These are phyloP conservation scores for Tuberolachnus salignus DNA, from an alignment of 2,888 invertebrate species.

Conservation along the genomic window DNA sequence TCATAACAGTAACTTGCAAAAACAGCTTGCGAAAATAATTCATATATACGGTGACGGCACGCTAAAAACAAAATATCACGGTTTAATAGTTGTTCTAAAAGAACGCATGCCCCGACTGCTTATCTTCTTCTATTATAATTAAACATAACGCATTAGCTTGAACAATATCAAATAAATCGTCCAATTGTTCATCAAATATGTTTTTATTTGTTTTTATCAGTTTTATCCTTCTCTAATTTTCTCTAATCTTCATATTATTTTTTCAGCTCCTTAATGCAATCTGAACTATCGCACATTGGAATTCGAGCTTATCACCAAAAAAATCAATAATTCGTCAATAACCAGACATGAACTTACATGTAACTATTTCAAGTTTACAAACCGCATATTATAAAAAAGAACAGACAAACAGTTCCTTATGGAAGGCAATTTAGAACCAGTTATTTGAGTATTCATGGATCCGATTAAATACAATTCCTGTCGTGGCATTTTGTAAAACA, in stretches of 20 bases:
- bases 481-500: too few species aligned
- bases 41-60: conserved; percentile 60
- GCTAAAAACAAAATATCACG: too few species aligned
- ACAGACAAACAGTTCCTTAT: too few species aligned
- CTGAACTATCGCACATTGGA: not conserved
- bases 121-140: conserved; percentile 13
- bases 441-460: too few species aligned
- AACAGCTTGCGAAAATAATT: conserved; percentile 55
- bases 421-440: too few species aligned
- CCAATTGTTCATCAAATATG: conserved; percentile 6
- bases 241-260: not conserved
- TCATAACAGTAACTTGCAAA: conserved; percentile 60
- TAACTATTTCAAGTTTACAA: too few species aligned
- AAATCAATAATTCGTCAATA: conserved; percentile 17
- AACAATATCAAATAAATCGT: conserved; percentile 4
- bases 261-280: not conserved
- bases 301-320: too few species aligned
- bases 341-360: conserved; percentile 25
- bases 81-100: too few species aligned
- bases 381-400: too few species aligned
- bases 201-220: conserved; percentile 4
- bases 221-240: too few species aligned
- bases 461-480: too few species aligned
- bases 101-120: conserved; percentile 58
- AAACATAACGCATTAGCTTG: not conserved